Conservation (phyloP, 2,888 invertebrate genomes). For the Allacma fusca region DNA sequence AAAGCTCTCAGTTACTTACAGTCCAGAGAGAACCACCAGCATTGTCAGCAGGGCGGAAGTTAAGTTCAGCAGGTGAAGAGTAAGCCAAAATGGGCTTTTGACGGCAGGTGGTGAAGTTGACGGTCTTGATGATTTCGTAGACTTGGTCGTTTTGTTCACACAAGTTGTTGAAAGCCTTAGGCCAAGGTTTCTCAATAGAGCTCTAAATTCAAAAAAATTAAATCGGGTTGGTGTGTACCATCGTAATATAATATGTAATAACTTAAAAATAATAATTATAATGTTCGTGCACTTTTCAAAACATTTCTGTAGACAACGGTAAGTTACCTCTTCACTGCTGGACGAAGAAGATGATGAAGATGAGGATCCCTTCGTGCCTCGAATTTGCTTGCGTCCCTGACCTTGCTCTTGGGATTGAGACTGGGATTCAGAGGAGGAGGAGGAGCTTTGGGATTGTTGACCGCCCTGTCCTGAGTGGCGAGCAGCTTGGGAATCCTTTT, state of each 20-base stretch:
- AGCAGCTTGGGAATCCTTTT: conserved; percentile 50
- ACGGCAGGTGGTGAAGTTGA: conserved; percentile 65
- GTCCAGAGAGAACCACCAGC: conserved; percentile 59
- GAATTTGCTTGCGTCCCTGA: too few relatives aligned
- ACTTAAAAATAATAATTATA: too few relatives aligned
- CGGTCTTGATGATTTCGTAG: conserved; percentile 64
- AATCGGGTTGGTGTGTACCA: too few relatives aligned
- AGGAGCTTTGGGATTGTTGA: not conserved
- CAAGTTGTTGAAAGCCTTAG: conserved; percentile 52
- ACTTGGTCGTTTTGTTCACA: conserved; percentile 56
- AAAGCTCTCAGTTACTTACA: too few relatives aligned
- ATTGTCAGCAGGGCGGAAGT: conserved; percentile 60
- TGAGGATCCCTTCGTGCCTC: too few relatives aligned
- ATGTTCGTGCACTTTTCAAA: too few relatives aligned
- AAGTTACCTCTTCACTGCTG: too few relatives aligned
- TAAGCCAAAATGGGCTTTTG: conserved; percentile 62
- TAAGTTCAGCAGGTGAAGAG: conserved; percentile 52
- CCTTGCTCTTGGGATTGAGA: not conserved
- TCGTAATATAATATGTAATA: too few relatives aligned
- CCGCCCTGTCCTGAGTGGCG: not conserved
- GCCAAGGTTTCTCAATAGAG: conserved; percentile 44
- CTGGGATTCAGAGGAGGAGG: not conserved
- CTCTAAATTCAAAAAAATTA: too few relatives aligned
- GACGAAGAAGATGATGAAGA: not conserved
- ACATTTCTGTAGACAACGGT: too few relatives aligned